Base-by-base conservation (phyloP, 2,888 invertebrate species). In the Drosophila borborema region DNA sequence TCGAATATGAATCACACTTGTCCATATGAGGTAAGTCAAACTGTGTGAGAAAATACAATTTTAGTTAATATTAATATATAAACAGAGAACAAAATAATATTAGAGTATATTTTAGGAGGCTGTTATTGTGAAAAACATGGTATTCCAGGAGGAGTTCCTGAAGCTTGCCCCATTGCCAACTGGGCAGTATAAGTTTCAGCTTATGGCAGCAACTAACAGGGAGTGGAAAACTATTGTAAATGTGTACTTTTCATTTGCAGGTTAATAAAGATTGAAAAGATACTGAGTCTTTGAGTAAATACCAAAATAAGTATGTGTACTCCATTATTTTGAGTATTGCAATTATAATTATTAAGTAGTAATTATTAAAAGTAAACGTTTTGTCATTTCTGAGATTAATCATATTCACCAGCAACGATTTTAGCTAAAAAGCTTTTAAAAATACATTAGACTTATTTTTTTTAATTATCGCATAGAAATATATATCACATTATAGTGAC, bases 1-100 rank as follows among this genome's bases (percentile, higher is more conserved):
- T 41, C 77, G 0, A 76, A 76, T 20, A 0, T 77, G 1, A 66
- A 77, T 46, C 73, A 76, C 23, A 28, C 63, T 0, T 76, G 77
- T 10, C 77, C 76, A 1, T 73, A 66, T 49, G 34, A 45, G 12
- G 49, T 49, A 18, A 34, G 18, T 18, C 6, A 12, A 34, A 34
- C 12, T 34, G 3, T 18, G 10, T 10, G n/a, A 7, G 3, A 49
- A 34, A 49, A 16, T 5, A 10, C 5, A 10, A 9, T 28, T n/a
- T n/a, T 10, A 1, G 1, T 23, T 3, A 28, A 46, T 23, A 23
- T 23, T 23, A 23, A 23, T 23, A 23, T 4, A 23, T 23, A 23
- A 4, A 20, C 20, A 23, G 3, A 4, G 3, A 23, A 23, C 23
- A 23, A 23, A 23, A 23, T 23, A 23, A 23, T 23, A 6, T 46